phyloP scores from a whole-genome alignment of 2,113 vertebrate genomes.

The Onychostoma macrolepis region DNA sequence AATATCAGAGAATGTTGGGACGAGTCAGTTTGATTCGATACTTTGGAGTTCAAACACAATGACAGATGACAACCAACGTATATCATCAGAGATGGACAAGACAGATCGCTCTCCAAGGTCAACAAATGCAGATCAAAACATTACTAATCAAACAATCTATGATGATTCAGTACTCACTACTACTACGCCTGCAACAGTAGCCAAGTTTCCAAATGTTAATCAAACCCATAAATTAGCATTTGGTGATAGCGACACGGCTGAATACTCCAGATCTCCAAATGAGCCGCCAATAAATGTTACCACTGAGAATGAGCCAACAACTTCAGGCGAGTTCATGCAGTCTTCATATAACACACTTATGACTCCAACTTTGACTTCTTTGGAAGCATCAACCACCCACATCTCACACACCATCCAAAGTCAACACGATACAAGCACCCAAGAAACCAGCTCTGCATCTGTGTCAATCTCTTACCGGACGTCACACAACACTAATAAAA shows the following conservation, averaged over 20 bases:
- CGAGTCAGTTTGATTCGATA: not conserved
- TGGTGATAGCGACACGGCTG: not conserved
- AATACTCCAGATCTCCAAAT: not conserved
- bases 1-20: not conserved
- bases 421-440: not conserved
- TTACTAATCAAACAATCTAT: not conserved
- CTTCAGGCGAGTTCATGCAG: not conserved
- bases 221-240: slow-evolving; percentile 12
- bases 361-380: not conserved
- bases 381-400: not conserved
- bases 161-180: slow-evolving; percentile 3
- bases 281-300: not conserved
- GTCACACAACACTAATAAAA: not conserved
- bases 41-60: not conserved
- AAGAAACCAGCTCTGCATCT: not conserved
- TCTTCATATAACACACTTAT: not conserved
- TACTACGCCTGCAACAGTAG: slow-evolving; percentile 23
- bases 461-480: not conserved
- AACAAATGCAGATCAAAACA: slow-evolving; percentile 7
- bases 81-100: not conserved
- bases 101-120: slow-evolving; percentile 41
- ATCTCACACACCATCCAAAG: not conserved
- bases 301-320: not conserved
- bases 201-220: slow-evolving; percentile 38
- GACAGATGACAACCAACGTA: not conserved